Base-by-base conservation (phyloP, 2,888 invertebrate genomes). In the Amblyjoppa proteus region DNA sequence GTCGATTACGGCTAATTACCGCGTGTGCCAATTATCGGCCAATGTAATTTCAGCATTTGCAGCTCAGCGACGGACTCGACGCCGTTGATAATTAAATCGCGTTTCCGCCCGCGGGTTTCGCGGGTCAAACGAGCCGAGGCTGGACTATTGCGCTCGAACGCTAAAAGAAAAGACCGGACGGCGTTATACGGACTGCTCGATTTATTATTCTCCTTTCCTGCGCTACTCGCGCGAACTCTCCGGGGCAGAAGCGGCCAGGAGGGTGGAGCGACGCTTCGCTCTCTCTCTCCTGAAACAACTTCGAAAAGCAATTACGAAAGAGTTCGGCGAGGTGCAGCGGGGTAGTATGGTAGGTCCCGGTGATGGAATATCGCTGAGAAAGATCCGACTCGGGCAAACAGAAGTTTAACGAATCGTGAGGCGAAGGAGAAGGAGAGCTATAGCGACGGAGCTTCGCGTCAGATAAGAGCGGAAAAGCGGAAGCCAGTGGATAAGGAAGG, bases 351-450 rank as follows among this genome's bases (percentile, higher is more conserved):
- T 73, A 75, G 69, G 51, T 31, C 70, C n/a, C 69, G 49, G 64
- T 20, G 38, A 73, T 68, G 84, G 73, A 81, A 81, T 84, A 84
- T 84, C 76, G 81, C 56, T 53, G 78, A 78, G 73, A 73, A 66
- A 81, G 69, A 64, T 76, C 82, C 81, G 78, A 70, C 85, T 82
- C 73, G 69, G 73, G 84, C 84, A 86, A 84, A 87, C 86, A 86
- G 78, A 88, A 88, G 87, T 88, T 88, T 83, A 86, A 86, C 88
- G 87, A 88, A 86, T 84, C 85, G 83, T 87, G 78, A 78, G 81
- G 73, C 81, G 81, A 80, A 80, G 69, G 31, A 82, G 79, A 76
- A 79, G 80, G 83, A 73, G 69, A 41, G 45, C 51, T 64, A 41
- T 49, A 76, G 68, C 70, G 68, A 69, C 45, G 13, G 45, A 58